Base-by-base conservation (phyloP, 1,140 invertebrate genomes). In the Atta colombica region DNA sequence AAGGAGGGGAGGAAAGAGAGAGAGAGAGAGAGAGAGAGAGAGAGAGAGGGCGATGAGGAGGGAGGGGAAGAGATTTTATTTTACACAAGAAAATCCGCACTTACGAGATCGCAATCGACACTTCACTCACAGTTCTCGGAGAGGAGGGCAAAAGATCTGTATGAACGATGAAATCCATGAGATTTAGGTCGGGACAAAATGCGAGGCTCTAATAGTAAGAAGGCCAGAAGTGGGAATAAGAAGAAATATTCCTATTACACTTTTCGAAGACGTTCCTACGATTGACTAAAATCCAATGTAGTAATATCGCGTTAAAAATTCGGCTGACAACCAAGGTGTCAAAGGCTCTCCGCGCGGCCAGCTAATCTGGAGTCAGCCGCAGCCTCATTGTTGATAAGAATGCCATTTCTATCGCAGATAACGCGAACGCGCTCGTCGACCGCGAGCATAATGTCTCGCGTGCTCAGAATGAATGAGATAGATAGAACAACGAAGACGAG, bases 371-470 rank as follows among this genome's bases (percentile, higher is more conserved):
- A 68, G 66, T 90, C 81, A 60, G 61, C 82, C 21, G 69, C 72
- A 68, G 49, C 61, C 55, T 91, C 80, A 65, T 69, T 89, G 78
- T 87, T 85, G 55, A 71, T 78, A 80, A 68, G 69, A 45, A 77
- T 77, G 72, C 74, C 80, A 88, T 86, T 71, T 58, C 65, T 86
- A 49, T 65, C 51, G 74, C 53, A 80, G 84, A n/a, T 58, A 55
- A 81, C 74, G 87, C 63, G 89, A 21, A 77, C 71, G 77, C 77
- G 89, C 68, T 82, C 78, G 77, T 77, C 74, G 86, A n/a, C 89
- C 82, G 86, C 89, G 89, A 80, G 90, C 92, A 93, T 93, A 93
- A 90, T 93, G 82, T 51, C 68, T 58, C 75, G 88, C 81, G 84
- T 85, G 28, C 86, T 85, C 8, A 78, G 28, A 28, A 21, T 8